phyloP scores from a whole-genome alignment of 2,888 invertebrate genomes.

The Helicoverpa assulta region DNA sequence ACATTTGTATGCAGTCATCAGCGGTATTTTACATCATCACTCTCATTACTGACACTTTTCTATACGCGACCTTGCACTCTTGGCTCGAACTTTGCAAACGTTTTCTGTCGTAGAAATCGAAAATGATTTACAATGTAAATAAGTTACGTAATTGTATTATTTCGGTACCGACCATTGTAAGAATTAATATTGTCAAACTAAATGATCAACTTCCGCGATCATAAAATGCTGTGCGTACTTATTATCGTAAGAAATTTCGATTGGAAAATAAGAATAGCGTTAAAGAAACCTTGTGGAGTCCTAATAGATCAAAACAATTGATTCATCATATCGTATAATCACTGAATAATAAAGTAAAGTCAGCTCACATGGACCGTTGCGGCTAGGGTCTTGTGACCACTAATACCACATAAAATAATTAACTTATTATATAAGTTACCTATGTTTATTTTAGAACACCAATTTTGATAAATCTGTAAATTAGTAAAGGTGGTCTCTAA shows the following conservation, averaged over 20 bases:
- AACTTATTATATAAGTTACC: not conserved
- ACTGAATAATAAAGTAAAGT: slow-evolving; percentile 48
- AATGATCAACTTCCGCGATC: slow-evolving; percentile 26
- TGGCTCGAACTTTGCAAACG: slow-evolving; percentile 35
- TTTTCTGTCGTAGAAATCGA: slow-evolving; percentile 50
- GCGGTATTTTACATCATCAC: slow-evolving; percentile 54
- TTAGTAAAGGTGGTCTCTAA: no score
- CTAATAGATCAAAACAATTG: slow-evolving; percentile 59
- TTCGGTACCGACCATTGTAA: not conserved
- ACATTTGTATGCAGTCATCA: slow-evolving; percentile 49
- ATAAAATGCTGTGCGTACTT: slow-evolving; percentile 10
- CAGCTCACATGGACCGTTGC: slow-evolving; percentile 15
- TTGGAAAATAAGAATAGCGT: slow-evolving; percentile 45
- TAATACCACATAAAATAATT: not conserved
- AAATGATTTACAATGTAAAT: slow-evolving; percentile 23
- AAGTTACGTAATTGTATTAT: slow-evolving; percentile 8
- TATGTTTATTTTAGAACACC: not conserved
- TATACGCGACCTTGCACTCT: slow-evolving; percentile 53
- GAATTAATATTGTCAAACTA: slow-evolving; percentile 4
- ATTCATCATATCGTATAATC: slow-evolving; percentile 47
- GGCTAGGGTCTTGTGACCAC: slow-evolving; percentile 36
- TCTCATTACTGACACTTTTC: slow-evolving; percentile 49
- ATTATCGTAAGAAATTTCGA: slow-evolving; percentile 21
- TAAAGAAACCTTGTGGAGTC: slow-evolving; percentile 52
- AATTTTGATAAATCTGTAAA: no score